Percentiles rank a stretch among this genome's conserved stretches.
Conservation (phyloP, 2,888 invertebrate species). For the Drosophila atroscutellata region DNA sequence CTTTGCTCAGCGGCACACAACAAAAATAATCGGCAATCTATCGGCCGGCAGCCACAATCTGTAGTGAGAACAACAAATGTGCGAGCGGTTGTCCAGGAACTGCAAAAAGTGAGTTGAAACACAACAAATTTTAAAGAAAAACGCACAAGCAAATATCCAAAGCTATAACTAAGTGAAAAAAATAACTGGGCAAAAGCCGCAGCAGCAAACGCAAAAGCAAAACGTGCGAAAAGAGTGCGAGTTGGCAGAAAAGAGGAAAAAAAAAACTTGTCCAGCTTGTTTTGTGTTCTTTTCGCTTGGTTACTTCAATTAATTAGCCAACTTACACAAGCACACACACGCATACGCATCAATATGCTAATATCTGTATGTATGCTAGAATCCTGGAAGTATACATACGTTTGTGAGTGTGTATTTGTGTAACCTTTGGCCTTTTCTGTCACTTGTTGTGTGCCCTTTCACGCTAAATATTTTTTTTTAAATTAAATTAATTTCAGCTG, state of each 20-base stretch:
- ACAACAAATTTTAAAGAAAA: conserved; percentile 13
- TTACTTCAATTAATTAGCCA: conserved; percentile 69
- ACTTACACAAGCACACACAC: conserved; percentile 16
- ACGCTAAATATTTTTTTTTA: conserved; percentile 31
- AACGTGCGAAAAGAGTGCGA: conserved; percentile 21
- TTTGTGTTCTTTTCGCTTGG: conserved; percentile 67
- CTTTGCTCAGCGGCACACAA: not conserved
- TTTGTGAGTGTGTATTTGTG: not conserved
- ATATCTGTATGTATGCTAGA: conserved; percentile 9
- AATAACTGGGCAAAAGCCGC: conserved; percentile 6
- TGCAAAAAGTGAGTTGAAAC: conserved; percentile 53
- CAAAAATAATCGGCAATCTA: conserved; percentile 4
- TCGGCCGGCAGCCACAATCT: conserved; percentile 47
- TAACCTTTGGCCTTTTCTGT: conserved; percentile 39
- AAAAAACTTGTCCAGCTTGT: conserved; percentile 62
- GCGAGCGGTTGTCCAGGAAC: conserved; percentile 59
- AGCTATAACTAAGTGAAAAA: conserved; percentile 20
- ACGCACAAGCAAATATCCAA: not conserved
- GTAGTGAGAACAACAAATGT: conserved; percentile 59
- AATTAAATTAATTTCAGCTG: conserved; percentile 61
- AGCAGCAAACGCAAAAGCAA: not conserved
- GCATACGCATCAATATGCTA: conserved; percentile 4
- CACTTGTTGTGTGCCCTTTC: conserved; percentile 60
- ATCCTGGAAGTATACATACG: conserved; percentile 23
- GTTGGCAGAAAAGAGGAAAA: conserved; percentile 30